A percentile compares a stretch with the other conserved stretches of the same genome.
These are phyloP conservation scores for Porites divaricata DNA, from an alignment of 92 coral and sea anemone genomes.

Conservation along the genomic window DNA sequence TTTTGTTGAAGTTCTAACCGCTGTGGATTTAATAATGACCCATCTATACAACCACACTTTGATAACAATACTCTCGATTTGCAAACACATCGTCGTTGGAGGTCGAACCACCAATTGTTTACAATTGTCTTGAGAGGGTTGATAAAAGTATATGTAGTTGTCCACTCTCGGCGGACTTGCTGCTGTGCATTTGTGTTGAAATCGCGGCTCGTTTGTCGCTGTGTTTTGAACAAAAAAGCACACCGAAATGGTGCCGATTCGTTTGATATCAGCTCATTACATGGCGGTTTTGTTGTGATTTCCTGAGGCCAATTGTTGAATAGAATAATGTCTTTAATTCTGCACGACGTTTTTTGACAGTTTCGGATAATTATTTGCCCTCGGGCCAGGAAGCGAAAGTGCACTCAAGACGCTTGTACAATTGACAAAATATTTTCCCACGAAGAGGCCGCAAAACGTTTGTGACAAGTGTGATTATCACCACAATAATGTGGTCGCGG, in stretches of 20 bases:
- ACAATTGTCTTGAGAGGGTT: constrained; percentile 36
- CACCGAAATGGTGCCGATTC: constrained; percentile 57
- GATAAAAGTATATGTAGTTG: not conserved
- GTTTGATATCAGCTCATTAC: constrained; percentile 57
- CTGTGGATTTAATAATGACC: constrained; percentile 46
- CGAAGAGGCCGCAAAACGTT: constrained; percentile 82
- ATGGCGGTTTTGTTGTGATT: constrained; percentile 60
- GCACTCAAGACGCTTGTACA: constrained; percentile 63
- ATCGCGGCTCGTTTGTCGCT: constrained; percentile 53
- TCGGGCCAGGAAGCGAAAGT: constrained; percentile 66
- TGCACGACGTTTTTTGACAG: constrained; percentile 42
- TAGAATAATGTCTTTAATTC: constrained; percentile 57
- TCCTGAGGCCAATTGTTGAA: constrained; percentile 66
- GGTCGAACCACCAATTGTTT: constrained; percentile 42
- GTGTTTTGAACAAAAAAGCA: constrained; percentile 27
- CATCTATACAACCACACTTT: constrained; percentile 34
- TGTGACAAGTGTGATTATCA: constrained; percentile 74
- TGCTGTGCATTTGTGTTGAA: not conserved
- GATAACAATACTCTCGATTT: constrained; percentile 44
- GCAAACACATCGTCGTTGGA: constrained; percentile 48
- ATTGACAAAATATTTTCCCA: constrained; percentile 87
- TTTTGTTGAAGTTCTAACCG: constrained; percentile 58
- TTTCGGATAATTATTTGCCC: constrained; percentile 42
- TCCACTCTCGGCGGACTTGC: not conserved
- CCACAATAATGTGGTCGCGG: constrained; percentile 84